A percentile compares a stretch with the other conserved stretches of the same genome.
Evolutionary conservation across 2,888 invertebrate genomes (phyloP).

Genomic region (Rutpela maculata): DNA sequence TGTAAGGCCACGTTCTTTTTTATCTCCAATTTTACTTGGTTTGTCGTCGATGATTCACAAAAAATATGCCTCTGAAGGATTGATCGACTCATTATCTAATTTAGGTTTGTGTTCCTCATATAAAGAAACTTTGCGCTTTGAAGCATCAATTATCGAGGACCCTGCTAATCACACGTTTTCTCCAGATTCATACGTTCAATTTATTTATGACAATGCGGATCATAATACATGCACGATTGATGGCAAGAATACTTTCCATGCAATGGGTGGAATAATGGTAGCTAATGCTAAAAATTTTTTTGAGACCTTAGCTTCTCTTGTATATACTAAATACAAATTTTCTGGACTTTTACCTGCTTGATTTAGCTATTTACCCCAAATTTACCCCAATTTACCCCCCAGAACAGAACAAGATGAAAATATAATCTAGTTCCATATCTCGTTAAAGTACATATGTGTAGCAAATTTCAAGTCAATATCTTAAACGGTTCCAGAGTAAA

Average conservation of each 20-base stretch:
- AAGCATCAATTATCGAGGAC: constrained; percentile 31
- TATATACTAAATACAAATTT: too few relatives aligned
- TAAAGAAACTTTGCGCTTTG: constrained; percentile 46
- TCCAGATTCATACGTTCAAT: constrained; percentile 8
- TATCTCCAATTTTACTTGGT: constrained; percentile 38
- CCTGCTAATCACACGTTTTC: background rate
- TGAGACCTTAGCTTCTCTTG: too few relatives aligned
- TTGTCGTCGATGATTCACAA: constrained; percentile 42
- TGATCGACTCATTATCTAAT: constrained; percentile 46
- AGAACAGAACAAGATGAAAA: too few relatives aligned
- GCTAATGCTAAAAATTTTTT: too few relatives aligned
- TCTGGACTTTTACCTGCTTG: too few relatives aligned
- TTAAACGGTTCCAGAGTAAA: too few relatives aligned
- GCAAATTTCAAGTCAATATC: too few relatives aligned
- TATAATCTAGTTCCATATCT: too few relatives aligned
- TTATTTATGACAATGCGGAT: constrained; percentile 25
- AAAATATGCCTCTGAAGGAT: constrained; percentile 47
- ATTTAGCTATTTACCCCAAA: too few relatives aligned
- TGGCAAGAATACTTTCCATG: constrained; percentile 25
- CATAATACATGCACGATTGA: constrained; percentile 22
- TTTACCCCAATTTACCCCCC: too few relatives aligned
- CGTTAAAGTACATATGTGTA: too few relatives aligned
- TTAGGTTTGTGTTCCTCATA: constrained; percentile 44
- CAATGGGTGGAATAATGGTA: constrained; percentile 12
- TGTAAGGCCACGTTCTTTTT: constrained; percentile 14